Evolutionary conservation across 2,888 invertebrate genomes (phyloP).

Genomic region (Eristalinus sepulchralis): DNA sequence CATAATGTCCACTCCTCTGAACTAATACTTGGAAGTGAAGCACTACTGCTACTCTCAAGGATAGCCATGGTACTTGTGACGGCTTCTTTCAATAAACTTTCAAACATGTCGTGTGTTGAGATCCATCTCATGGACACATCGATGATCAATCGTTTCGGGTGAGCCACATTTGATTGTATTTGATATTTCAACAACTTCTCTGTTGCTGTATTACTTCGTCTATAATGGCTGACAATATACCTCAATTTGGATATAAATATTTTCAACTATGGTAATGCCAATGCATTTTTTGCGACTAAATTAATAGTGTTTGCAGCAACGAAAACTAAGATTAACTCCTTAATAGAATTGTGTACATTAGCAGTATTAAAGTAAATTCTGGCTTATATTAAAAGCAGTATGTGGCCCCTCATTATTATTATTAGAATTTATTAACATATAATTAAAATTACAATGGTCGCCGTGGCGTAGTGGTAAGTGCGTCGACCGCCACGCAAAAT

Average conservation of each 20-base stretch:
- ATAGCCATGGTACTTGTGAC: neutral
- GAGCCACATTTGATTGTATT: neutral
- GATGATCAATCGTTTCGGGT: slow-evolving; percentile 10
- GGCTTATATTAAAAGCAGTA: slow-evolving; percentile 3
- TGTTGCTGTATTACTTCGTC: no score
- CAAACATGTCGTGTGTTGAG: slow-evolving; percentile 13
- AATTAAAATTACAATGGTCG: no score
- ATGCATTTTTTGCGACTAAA: neutral
- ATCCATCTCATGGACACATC: slow-evolving; percentile 11
- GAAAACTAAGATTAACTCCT: neutral
- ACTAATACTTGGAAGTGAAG: neutral
- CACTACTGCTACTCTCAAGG: neutral
- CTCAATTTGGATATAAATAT: neutral
- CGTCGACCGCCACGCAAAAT: no score
- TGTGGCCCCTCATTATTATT: neutral
- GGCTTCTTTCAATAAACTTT: slow-evolving; percentile 16
- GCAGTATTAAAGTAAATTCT: neutral
- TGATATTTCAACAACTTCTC: slow-evolving; percentile 9
- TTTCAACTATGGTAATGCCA: neutral
- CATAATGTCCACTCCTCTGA: slow-evolving; percentile 7
- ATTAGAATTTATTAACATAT: no score
- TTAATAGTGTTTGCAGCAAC: neutral
- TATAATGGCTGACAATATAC: neutral
- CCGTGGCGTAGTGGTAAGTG: no score
- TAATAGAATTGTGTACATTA: neutral